These are phyloP conservation scores for Burhinus bistriatus DNA, from an alignment of 2,113 vertebrate genomes.

Conservation along the genomic window DNA sequence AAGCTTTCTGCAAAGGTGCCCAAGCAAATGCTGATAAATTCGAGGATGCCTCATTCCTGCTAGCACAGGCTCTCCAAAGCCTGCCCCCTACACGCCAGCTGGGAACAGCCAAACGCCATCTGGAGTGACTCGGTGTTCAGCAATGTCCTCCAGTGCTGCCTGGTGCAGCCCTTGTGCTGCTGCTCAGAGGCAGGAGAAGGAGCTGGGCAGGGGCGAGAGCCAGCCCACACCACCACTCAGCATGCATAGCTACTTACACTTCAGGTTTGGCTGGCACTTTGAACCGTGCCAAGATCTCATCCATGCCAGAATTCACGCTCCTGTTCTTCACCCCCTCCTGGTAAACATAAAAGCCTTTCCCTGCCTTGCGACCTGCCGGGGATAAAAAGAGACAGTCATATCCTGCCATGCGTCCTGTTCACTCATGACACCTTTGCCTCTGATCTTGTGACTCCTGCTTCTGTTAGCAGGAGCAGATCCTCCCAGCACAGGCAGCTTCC, in stretches of 20 bases:
- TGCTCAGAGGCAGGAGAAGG: not conserved
- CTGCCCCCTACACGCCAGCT: not conserved
- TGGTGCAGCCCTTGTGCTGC: accelerated
- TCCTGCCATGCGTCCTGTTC: accelerated
- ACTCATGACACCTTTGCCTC: not conserved
- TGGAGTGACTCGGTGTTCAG: not conserved
- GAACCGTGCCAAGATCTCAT: constrained; percentile 80
- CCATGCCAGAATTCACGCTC: constrained; percentile 83
- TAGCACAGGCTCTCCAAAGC: not conserved
- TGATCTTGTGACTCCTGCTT: not conserved
- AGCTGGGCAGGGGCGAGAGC: not conserved
- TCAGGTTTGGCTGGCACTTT: constrained; percentile 79
- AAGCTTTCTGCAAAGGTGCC: not conserved
- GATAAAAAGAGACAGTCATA: not conserved
- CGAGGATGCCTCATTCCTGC: too few species aligned
- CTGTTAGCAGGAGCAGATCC: not conserved
- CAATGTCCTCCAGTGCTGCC: not conserved
- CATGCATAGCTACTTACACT: constrained; percentile 78
- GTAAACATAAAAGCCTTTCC: constrained; percentile 93
- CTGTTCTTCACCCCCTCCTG: constrained; percentile 83
- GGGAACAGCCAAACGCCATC: not conserved
- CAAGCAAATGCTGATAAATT: not conserved
- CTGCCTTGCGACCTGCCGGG: constrained; percentile 87
- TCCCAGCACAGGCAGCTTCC: not conserved
- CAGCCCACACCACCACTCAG: not conserved